phyloP scores from a whole-genome alignment of 2,113 vertebrate species.

The Dermatemys mawii region DNA sequence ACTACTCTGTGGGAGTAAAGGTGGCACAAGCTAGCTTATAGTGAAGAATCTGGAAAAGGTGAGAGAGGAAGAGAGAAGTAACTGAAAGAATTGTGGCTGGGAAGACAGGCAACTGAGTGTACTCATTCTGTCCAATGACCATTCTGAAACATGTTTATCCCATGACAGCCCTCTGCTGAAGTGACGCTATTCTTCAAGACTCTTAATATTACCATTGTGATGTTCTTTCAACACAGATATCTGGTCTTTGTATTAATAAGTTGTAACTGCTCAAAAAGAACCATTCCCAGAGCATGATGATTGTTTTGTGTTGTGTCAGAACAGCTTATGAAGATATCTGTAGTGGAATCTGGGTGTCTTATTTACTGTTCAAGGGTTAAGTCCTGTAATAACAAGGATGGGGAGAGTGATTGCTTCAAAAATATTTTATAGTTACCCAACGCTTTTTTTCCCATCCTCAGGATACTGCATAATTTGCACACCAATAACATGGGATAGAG shows the following conservation, averaged over 20 bases:
- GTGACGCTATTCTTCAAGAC: neutral
- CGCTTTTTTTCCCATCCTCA: neutral
- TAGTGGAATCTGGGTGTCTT: neutral
- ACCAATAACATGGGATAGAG: neutral
- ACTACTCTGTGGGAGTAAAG: neutral
- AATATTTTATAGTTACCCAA: neutral
- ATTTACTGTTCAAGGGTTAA: neutral
- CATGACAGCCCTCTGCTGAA: neutral
- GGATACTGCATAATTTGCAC: neutral
- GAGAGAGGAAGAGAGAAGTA: neutral
- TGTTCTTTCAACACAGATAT: neutral
- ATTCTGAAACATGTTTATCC: neutral
- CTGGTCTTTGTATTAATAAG: neutral
- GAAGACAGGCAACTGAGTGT: neutral
- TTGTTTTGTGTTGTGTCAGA: neutral
- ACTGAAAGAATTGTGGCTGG: neutral
- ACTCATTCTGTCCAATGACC: neutral
- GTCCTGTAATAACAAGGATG: neutral
- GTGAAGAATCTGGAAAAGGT: neutral
- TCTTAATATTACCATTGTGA: neutral
- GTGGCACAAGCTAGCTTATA: neutral
- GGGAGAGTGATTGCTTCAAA: neutral
- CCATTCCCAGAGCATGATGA: accelerated
- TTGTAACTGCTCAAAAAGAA: neutral
- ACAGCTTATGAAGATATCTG: accelerated